A percentile compares a stretch with the other conserved stretches of the same genome.
These are phyloP conservation scores for Apoderus coryli DNA, from an alignment of 2,888 invertebrate species.

Conservation along the genomic window DNA sequence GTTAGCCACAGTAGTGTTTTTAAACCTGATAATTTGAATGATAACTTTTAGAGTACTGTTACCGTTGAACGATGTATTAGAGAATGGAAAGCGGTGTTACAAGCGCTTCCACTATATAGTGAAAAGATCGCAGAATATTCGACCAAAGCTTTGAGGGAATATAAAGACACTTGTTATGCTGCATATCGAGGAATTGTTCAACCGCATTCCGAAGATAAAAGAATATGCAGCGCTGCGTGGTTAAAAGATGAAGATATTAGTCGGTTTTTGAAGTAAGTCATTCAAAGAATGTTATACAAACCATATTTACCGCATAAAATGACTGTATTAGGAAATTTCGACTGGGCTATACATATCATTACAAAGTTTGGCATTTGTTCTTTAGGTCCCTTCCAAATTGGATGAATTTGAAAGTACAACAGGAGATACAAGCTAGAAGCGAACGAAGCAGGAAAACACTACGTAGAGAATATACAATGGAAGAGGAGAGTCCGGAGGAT, in stretches of 20 bases:
- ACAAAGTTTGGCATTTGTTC: constrained; percentile 11
- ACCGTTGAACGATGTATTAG: constrained; percentile 51
- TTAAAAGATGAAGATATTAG: constrained; percentile 91
- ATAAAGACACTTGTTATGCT: constrained; percentile 57
- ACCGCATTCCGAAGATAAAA: constrained; percentile 60
- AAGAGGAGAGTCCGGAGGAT: constrained; percentile 67
- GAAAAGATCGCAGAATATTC: constrained; percentile 61
- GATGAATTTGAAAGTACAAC: constrained; percentile 46
- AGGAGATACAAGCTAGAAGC: constrained; percentile 30
- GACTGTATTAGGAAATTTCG: no score
- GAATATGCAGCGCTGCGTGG: constrained; percentile 77
- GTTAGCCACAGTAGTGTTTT: constrained; percentile 13
- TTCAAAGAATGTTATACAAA: not conserved
- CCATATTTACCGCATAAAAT: no score
- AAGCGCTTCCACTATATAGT: constrained; percentile 57
- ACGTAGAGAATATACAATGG: constrained; percentile 38
- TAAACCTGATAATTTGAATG: not conserved
- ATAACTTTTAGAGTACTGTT: constrained; percentile 48
- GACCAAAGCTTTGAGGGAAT: constrained; percentile 53
- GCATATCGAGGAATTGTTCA: constrained; percentile 65
- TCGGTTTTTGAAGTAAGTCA: constrained; percentile 65
- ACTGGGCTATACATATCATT: no score
- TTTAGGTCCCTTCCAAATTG: constrained; percentile 64
- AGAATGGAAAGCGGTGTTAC: constrained; percentile 53
- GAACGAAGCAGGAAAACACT: constrained; percentile 25